These are phyloP conservation scores for Lasius platythorax DNA, from an alignment of 2,888 invertebrate genomes.

Conservation along the genomic window DNA sequence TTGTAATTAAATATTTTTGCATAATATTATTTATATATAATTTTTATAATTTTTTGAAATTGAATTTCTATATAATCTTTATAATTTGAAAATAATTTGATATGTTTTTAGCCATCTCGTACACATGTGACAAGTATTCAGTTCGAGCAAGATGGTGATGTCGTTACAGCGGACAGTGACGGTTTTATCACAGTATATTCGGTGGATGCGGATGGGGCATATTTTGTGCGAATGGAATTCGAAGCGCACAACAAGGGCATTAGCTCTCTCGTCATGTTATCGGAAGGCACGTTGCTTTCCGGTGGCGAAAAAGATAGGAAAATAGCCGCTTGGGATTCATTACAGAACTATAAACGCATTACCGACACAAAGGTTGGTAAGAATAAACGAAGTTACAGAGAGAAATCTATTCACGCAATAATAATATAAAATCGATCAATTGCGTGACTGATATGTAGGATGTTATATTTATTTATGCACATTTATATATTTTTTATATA, in stretches of 20 bases:
- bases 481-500: background rate
- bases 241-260: conserved; percentile 96
- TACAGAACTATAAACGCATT: conserved; percentile 95
- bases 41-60: background rate
- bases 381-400: background rate
- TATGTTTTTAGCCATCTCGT: conserved; percentile 89
- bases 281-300: conserved; percentile 95
- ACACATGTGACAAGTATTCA: conserved; percentile 95
- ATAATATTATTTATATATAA: background rate
- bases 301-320: conserved; percentile 96
- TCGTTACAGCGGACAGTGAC: conserved; percentile 96
- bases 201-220: conserved; percentile 95
- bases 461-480: background rate
- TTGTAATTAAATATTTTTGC: background rate
- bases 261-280: conserved; percentile 94
- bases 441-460: background rate
- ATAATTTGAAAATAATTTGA: background rate
- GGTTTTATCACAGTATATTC: conserved; percentile 97
- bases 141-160: conserved; percentile 96
- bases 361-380: conserved; percentile 93
- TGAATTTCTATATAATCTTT: background rate
- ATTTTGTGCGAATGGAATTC: conserved; percentile 95
- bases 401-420: background rate
- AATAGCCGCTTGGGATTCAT: conserved; percentile 96
- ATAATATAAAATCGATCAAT: background rate